Evolutionary conservation across 1,140 invertebrate species (phyloP).

Genomic region (Musca domestica): DNA sequence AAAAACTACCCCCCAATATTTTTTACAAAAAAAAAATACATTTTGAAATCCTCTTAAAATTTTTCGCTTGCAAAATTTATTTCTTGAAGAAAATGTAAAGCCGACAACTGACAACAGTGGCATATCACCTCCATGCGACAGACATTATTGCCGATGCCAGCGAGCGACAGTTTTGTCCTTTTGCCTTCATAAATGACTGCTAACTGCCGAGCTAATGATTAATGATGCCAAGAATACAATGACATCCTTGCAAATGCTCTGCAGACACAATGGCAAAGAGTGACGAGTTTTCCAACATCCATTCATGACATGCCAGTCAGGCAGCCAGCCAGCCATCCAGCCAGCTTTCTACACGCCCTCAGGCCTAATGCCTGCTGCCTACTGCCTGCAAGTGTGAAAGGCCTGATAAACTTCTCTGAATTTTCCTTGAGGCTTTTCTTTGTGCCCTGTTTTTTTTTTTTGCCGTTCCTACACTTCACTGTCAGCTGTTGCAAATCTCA

Average conservation of each 20-base stretch:
- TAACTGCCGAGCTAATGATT: slow-evolving; percentile 10
- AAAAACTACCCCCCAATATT: no score
- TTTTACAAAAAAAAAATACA: not conserved
- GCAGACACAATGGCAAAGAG: no score
- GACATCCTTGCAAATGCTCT: no score
- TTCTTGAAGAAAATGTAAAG: not conserved
- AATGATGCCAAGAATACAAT: slow-evolving; percentile 1
- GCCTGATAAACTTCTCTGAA: slow-evolving; percentile 6
- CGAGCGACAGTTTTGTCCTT: slow-evolving; percentile 4
- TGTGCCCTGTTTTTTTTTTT: not conserved
- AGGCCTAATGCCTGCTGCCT: no score
- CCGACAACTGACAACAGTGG: no score
- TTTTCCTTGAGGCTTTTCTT: not conserved
- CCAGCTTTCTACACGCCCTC: no score
- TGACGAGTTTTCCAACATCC: no score
- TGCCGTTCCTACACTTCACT: slow-evolving; percentile 2
- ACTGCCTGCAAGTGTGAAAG: not conserved
- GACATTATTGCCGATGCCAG: no score
- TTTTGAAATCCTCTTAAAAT: slow-evolving; percentile 10
- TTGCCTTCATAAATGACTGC: no score
- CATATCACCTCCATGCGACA: no score
- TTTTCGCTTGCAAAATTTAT: not conserved
- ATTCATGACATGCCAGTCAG: no score
- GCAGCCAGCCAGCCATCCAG: no score
- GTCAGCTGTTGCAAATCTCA: slow-evolving; percentile 22